Evolutionary conservation across 2,113 vertebrate species (phyloP).

Genomic region (Helogale parvula): DNA sequence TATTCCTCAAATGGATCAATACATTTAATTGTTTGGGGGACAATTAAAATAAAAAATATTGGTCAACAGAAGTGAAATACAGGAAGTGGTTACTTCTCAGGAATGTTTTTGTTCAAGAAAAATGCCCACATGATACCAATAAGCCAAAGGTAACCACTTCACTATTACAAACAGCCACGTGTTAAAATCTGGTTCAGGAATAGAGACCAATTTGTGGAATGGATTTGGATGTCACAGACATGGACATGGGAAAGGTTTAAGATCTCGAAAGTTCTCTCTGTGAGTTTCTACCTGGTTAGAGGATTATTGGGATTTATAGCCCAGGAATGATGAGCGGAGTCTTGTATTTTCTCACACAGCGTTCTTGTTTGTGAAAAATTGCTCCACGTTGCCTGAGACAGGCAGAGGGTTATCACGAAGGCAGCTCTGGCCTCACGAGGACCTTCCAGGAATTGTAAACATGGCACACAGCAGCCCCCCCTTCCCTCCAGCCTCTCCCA

Average conservation of each 20-base stretch:
- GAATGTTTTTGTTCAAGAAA: neutral
- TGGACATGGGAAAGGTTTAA: neutral
- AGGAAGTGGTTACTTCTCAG: neutral
- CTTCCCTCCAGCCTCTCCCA: constrained; percentile 77
- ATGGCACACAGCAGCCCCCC: constrained; percentile 80
- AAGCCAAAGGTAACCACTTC: no score
- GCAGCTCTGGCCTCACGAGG: constrained; percentile 82
- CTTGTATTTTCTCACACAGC: neutral
- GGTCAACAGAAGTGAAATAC: neutral
- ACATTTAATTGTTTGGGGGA: neutral
- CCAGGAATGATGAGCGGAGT: neutral
- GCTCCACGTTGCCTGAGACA: constrained; percentile 29
- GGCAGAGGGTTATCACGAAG: constrained; percentile 77
- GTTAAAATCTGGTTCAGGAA: neutral
- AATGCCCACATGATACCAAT: accelerated
- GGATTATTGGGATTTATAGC: neutral
- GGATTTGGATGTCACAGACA: accelerated
- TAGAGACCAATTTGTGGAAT: accelerated
- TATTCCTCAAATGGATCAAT: neutral
- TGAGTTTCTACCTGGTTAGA: neutral
- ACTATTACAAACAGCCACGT: accelerated
- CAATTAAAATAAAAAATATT: neutral
- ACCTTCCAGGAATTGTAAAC: constrained; percentile 86
- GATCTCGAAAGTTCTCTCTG: neutral
- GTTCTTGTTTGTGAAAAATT: neutral